Percentiles rank a stretch among this genome's conserved stretches.
These are phyloP conservation scores for Uromys caudimaculatus DNA, from an alignment of 2,797 vertebrate genomes.

Conservation along the genomic window DNA sequence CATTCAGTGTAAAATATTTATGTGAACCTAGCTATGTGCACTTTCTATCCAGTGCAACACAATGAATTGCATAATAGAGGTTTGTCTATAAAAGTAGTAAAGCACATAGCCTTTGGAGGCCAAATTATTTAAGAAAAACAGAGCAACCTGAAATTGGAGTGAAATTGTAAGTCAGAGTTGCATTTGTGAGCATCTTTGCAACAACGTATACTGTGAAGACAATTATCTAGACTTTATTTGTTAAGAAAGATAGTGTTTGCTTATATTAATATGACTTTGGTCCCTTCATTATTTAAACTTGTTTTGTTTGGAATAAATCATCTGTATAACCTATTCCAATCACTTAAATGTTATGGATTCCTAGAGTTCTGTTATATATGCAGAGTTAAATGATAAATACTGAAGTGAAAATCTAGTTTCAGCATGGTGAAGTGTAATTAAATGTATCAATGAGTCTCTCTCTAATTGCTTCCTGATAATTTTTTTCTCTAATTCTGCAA, in stretches of 20 bases:
- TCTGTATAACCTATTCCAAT: background rate
- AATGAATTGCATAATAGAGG: background rate
- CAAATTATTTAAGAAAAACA: conserved; percentile 30
- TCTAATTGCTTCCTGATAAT: background rate
- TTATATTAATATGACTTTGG: background rate
- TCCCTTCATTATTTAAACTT: background rate
- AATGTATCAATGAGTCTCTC: background rate
- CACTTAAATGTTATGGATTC: background rate
- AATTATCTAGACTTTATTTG: background rate
- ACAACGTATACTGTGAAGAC: background rate
- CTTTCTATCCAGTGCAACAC: background rate
- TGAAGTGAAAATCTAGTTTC: background rate
- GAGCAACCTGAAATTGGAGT: background rate
- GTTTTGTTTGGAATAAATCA: background rate
- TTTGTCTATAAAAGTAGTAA: background rate
- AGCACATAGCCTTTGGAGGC: background rate
- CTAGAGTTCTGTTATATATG: background rate
- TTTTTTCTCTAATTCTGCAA: conserved; percentile 17
- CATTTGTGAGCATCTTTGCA: background rate
- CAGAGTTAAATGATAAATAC: background rate
- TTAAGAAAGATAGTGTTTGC: background rate
- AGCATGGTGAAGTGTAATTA: background rate
- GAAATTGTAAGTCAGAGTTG: background rate
- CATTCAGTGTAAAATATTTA: background rate
- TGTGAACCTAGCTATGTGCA: background rate